Percentiles rank a stretch among this genome's conserved stretches.
Conservation (phyloP, 2,888 invertebrate species). For the Chorisops tibialis region DNA sequence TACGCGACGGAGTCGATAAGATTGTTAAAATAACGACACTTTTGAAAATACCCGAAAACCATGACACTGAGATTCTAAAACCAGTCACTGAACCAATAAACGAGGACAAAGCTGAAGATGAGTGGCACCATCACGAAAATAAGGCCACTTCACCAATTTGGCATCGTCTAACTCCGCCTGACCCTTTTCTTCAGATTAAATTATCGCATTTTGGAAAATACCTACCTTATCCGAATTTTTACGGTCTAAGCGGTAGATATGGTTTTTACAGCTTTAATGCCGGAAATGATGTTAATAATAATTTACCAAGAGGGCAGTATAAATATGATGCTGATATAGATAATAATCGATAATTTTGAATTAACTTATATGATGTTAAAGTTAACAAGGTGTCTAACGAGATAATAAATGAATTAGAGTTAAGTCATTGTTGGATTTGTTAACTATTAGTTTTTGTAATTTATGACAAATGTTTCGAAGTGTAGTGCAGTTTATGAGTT, state of each 20-base stretch:
- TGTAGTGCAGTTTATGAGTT: too few relatives aligned
- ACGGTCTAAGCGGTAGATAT: constrained; percentile 21
- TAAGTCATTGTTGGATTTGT: too few relatives aligned
- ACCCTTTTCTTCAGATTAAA: constrained; percentile 26
- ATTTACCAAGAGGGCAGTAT: constrained; percentile 32
- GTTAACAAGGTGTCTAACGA: too few relatives aligned
- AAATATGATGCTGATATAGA: constrained; percentile 30
- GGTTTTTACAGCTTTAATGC: constrained; percentile 30
- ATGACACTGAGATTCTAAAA: background rate
- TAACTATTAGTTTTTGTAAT: too few relatives aligned
- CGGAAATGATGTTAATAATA: constrained; percentile 34
- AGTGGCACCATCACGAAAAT: background rate
- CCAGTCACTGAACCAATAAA: constrained; percentile 2
- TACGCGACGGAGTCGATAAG: background rate
- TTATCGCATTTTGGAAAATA: constrained; percentile 26
- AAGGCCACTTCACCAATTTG: background rate
- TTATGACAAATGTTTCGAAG: too few relatives aligned
- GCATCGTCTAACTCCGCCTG: constrained; percentile 2
- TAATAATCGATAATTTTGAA: background rate
- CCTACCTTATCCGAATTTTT: constrained; percentile 22
- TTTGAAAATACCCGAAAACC: background rate
- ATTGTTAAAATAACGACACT: constrained; percentile 1
- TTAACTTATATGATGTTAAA: too few relatives aligned
- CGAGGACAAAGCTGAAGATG: background rate
- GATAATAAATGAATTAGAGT: too few relatives aligned